These are phyloP conservation scores for Saccopteryx leptura DNA, from an alignment of 2,113 vertebrate species.

Conservation along the genomic window DNA sequence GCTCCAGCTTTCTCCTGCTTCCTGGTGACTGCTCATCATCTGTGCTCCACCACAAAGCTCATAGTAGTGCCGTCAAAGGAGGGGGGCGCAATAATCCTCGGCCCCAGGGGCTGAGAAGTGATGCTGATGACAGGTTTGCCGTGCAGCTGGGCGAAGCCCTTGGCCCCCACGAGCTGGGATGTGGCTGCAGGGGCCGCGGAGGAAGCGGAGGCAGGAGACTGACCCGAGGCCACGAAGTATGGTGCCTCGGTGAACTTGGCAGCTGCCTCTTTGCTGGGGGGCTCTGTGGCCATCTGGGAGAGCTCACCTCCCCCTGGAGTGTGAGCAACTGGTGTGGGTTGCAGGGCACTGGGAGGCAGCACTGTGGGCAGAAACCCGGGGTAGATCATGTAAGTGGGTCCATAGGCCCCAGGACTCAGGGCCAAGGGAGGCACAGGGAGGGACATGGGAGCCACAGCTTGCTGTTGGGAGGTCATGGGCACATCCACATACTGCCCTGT, in stretches of 20 bases:
- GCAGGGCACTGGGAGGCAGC: slow-evolving; percentile 90
- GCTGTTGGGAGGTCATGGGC: slow-evolving; percentile 91
- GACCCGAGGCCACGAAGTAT: slow-evolving; percentile 93
- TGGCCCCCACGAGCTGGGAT: slow-evolving; percentile 78
- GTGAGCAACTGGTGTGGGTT: slow-evolving; percentile 88
- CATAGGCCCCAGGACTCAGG: slow-evolving; percentile 92
- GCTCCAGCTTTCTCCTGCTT: accelerated
- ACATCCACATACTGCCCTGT: slow-evolving; percentile 97
- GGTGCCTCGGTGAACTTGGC: slow-evolving; percentile 91
- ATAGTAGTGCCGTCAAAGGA: slow-evolving; percentile 98
- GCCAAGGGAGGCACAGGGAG: slow-evolving; percentile 92
- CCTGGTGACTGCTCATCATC: slow-evolving; percentile 86
- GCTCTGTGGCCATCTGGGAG: slow-evolving; percentile 64
- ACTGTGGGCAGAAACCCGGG: slow-evolving; percentile 93
- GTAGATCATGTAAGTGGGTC: slow-evolving; percentile 96
- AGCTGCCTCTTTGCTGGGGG: slow-evolving; percentile 69
- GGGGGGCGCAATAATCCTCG: slow-evolving; percentile 95
- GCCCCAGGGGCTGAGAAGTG: slow-evolving; percentile 93
- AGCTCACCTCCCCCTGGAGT: slow-evolving; percentile 75
- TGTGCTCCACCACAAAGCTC: slow-evolving; percentile 98
- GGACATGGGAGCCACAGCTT: slow-evolving; percentile 88
- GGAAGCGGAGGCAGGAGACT: slow-evolving; percentile 71
- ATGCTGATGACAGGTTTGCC: slow-evolving; percentile 95
- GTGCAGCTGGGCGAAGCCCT: slow-evolving; percentile 79
- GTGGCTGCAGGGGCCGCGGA: slow-evolving; percentile 59